Evolutionary conservation across 2,888 invertebrate species (phyloP).

Genomic region (Halocaridina rubra): DNA sequence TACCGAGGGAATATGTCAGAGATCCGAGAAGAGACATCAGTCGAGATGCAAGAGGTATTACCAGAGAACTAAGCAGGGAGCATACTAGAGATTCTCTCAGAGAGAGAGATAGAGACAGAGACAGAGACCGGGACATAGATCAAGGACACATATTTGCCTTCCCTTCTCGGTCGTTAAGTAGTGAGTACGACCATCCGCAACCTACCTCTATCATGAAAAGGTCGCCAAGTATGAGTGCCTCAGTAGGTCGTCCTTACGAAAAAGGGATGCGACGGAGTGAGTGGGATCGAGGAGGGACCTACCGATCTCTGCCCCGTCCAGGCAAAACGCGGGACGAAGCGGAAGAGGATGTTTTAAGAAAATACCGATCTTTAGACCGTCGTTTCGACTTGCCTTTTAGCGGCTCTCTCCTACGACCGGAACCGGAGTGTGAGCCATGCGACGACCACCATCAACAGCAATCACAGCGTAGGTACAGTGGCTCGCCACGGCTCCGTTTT

Average conservation of each 20-base stretch:
- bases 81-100: neutral
- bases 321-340: slow-evolving; percentile 29
- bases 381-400: slow-evolving; percentile 62
- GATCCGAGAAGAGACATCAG: neutral
- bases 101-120: slow-evolving; percentile 1
- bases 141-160: slow-evolving; percentile 16
- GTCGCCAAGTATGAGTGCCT: slow-evolving; percentile 54
- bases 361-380: slow-evolving; percentile 57
- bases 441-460: neutral
- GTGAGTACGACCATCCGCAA: neutral
- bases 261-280: slow-evolving; percentile 8
- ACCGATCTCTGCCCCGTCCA: slow-evolving; percentile 57
- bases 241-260: slow-evolving; percentile 47
- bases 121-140: slow-evolving; percentile 6
- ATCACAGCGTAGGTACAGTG: slow-evolving; percentile 36
- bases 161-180: neutral
- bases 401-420: slow-evolving; percentile 52
- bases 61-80: neutral
- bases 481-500: slow-evolving; percentile 47
- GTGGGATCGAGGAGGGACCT: slow-evolving; percentile 38
- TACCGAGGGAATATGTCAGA: neutral
- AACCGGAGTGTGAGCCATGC: slow-evolving; percentile 9
- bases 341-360: slow-evolving; percentile 43
- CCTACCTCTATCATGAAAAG: slow-evolving; percentile 60
- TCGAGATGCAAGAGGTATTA: neutral